Conservation (phyloP, 2,888 invertebrate species). For the Pandemis cinnamomeana region DNA sequence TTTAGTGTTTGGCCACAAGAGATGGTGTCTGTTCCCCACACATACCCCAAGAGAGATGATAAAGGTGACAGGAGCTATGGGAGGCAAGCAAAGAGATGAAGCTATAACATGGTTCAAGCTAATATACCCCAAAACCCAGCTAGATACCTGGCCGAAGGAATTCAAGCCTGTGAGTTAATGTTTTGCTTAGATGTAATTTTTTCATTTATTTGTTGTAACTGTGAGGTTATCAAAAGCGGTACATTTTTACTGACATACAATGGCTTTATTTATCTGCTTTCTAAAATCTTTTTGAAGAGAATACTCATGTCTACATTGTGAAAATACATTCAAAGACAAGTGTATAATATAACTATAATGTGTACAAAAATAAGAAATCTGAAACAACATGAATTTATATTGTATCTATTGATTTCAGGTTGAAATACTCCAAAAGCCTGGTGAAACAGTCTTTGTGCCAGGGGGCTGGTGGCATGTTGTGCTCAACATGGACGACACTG, state of each 20-base stretch:
- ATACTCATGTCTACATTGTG: no score
- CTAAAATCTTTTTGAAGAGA: no score
- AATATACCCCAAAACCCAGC: conserved; percentile 96
- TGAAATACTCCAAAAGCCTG: conserved; percentile 97
- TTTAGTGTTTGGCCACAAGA: conserved; percentile 96
- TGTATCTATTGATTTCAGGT: conserved; percentile 80
- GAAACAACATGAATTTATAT: no score
- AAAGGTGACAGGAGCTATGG: conserved; percentile 95
- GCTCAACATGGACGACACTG: conserved; percentile 96
- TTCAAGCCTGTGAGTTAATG: conserved; percentile 89
- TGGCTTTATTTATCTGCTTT: no score
- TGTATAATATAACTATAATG: no score
- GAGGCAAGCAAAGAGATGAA: conserved; percentile 99
- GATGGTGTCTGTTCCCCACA: conserved; percentile 99
- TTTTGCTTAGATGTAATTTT: no score
- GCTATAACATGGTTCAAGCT: conserved; percentile 99
- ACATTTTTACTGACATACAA: no score
- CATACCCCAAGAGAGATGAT: conserved; percentile 97
- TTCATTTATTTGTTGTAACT: no score
- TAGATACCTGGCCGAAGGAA: conserved; percentile 95
- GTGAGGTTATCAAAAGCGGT: background rate
- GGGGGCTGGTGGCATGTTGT: conserved; percentile 99
- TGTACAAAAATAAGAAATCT: no score
- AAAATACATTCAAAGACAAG: no score
- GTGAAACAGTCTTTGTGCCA: conserved; percentile 99